Percentiles rank a stretch among this genome's conserved stretches.
These are phyloP conservation scores for Euphydryas editha DNA, from an alignment of 2,888 invertebrate species.

Conservation along the genomic window DNA sequence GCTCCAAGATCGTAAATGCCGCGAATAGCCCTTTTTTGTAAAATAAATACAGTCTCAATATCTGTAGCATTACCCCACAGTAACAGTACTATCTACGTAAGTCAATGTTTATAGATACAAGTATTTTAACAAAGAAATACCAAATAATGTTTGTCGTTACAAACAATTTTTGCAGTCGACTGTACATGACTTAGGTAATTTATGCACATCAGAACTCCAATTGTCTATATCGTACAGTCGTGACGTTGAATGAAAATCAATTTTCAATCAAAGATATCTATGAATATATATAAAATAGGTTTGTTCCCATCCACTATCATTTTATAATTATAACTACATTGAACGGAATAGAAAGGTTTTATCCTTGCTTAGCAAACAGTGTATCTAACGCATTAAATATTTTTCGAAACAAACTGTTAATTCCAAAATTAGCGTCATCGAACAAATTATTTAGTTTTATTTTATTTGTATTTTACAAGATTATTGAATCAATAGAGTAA, in stretches of 20 bases:
- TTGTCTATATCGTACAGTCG: neutral
- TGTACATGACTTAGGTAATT: conserved; percentile 9
- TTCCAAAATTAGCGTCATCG: neutral
- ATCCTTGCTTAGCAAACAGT: no score
- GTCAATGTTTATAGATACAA: neutral
- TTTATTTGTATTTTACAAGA: neutral
- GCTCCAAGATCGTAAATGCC: no score
- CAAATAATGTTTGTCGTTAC: neutral
- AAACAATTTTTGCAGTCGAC: neutral
- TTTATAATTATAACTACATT: neutral
- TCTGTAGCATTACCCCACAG: no score
- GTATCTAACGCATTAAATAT: no score
- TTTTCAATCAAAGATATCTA: neutral
- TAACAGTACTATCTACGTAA: no score
- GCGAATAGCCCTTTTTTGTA: no score
- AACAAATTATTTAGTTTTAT: no score
- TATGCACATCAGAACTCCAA: conserved; percentile 12
- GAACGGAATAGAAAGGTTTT: no score
- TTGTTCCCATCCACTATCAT: neutral
- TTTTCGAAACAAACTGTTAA: neutral
- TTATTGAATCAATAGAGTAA: conserved; percentile 28
- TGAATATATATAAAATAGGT: neutral
- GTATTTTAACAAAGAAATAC: neutral
- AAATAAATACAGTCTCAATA: no score
- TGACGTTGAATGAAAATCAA: conserved; percentile 11